Evolutionary conservation across 2,888 invertebrate species (phyloP), one percentile per base, ranked within the genome.

Genomic region (Cheilosia vulpina): DNA sequence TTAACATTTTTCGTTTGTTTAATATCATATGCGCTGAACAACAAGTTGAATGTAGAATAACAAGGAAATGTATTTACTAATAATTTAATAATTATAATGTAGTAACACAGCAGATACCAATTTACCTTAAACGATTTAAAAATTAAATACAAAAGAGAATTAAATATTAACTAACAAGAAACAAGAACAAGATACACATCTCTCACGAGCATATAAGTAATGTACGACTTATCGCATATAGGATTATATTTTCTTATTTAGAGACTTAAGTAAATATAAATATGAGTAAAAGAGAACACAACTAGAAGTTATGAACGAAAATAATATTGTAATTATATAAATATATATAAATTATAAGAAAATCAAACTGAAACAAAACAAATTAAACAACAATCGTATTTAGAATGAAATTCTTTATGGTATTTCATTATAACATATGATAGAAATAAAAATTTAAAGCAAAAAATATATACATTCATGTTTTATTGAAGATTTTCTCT

Each of bases 201-300:
- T 84, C 73, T 79, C 79, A 69, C 75, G 79, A 79, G 75, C 73
- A 82, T 82, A 71, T 60, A 62, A 76, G 66, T 72, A 73, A 83
- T 66, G 65, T 84, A 84, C 84, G 84, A 84, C 84, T 84, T 84
- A 84, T 84, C 80, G 84, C 84, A 84, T 84, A 84, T 84, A 84
- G 52, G 75, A 80, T 84, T 84, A 79, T 84, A 84, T 84, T 84
- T 84, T 84, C 84, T 84, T 84, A 84, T 84, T 79, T 84, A 84
- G 84, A 75, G 41, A 75, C 53, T 58, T 84, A 84, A 84, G 84
- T 79, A 76, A 52, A 52, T 13, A 52, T 24, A 79, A 75, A 84
- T 58, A 21, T 63, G 27, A 38, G 13, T 41, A 72, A 60, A 53
- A 15, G 47, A 50, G 63, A 77, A 31, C 31, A 50, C 31, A 63